Percentiles rank a stretch among this genome's conserved stretches.
phyloP scores from a whole-genome alignment of 2,113 vertebrate species.

The Paralichthys olivaceus region DNA sequence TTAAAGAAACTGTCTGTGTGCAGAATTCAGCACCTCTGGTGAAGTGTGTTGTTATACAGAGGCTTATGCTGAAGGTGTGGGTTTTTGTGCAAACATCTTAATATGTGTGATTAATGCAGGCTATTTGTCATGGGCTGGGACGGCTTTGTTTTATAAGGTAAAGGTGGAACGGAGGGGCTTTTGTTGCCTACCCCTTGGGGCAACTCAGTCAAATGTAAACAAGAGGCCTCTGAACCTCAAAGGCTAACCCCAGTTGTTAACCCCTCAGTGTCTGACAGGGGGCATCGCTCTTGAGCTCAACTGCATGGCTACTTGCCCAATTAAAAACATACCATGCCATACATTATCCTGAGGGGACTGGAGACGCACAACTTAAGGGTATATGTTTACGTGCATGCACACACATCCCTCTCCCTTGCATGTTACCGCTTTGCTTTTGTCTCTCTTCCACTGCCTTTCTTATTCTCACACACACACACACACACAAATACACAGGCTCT shows the following conservation, averaged over 20 bases:
- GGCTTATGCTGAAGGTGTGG: conserved; percentile 16
- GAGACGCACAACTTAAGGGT: conserved; percentile 17
- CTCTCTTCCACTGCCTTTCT: conserved; percentile 10
- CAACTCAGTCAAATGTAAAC: conserved; percentile 75
- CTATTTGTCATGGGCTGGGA: conserved; percentile 55
- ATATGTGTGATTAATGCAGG: conserved; percentile 56
- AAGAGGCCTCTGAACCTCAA: conserved; percentile 79
- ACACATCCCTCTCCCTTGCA: conserved; percentile 18
- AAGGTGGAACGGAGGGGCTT: conserved; percentile 42
- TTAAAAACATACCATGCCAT: conserved; percentile 78
- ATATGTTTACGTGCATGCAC: conserved; percentile 25
- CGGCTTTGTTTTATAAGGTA: conserved; percentile 65
- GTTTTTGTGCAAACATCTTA: conserved; percentile 48
- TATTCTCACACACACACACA: conserved; percentile 17
- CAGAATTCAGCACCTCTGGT: conserved; percentile 36
- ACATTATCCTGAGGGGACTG: conserved; percentile 67
- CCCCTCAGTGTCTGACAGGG: conserved; percentile 73
- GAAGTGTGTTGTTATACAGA: conserved; percentile 8
- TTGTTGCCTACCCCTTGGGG: conserved; percentile 48
- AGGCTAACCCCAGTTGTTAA: conserved; percentile 73
- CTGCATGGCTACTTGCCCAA: conserved; percentile 79
- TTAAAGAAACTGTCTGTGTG: conserved; percentile 33
- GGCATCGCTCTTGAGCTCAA: conserved; percentile 67
- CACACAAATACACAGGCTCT: conserved; percentile 11
- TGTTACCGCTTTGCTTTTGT: conserved; percentile 43